Base-by-base conservation (phyloP, 1,140 invertebrate species). In the Zaprionus ornatus region DNA sequence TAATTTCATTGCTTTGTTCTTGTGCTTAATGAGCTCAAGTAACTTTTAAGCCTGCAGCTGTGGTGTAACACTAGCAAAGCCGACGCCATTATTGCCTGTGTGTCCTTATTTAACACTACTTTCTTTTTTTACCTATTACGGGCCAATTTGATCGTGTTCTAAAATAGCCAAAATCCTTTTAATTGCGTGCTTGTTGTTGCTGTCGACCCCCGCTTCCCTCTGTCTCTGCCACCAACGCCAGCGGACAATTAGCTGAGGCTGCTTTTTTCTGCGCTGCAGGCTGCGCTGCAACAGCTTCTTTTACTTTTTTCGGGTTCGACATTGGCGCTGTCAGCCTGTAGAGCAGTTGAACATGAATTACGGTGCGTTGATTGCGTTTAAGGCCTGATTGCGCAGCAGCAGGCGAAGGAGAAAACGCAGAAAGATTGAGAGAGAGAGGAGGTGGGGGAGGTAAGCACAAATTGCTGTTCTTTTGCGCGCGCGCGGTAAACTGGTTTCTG, bases 301-400 rank as follows among this genome's bases (percentile, higher is more conserved):
- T 45, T 4, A 54, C 45, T 59, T 57, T 62, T 62, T 74, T 68
- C 25, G 48, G 66, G 66, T 25, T 61, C 40, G 37, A 45, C 52
- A 9, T 45, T 42, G 67, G 56, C 61, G 52, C 61, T 73, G 56
- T 67, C 70, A 73, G 63, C 23, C 62, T 48, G 69, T 52, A 40
- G 19, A 50, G 42, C n/a, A 70, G 59, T 61, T 67, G 71, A 32
- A 68, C 85, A 90, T 90, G 85, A 90, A 81, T 90, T 90, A 90
- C 85, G 72, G 85, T 90, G 81, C 85, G 82, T 90, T 90, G 85
- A 90, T 90, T 90, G 85, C 85, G 81, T 82, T 90, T 90, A 86
- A 90, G 82, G 85, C 69, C 55, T 90, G 85, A 90, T 90, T 90
- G 70, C 55, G 60, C 75, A 50, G 10, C 63, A 61, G 4, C 70